These are phyloP conservation scores for Calliopsis andreniformis DNA, from an alignment of 1,140 invertebrate genomes.

Conservation along the genomic window DNA sequence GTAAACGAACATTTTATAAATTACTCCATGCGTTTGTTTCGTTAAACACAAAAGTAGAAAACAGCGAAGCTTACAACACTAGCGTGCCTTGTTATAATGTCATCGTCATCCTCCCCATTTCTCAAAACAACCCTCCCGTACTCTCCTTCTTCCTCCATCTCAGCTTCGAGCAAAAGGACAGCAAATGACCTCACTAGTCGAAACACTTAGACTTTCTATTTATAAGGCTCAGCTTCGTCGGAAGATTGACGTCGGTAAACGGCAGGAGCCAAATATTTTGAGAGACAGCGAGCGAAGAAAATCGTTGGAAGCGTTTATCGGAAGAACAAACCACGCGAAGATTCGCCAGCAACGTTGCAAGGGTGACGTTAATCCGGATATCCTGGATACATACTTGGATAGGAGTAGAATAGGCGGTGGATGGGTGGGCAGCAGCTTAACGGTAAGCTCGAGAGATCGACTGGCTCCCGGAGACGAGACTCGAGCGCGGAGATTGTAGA, in stretches of 20 bases:
- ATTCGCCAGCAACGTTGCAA: background rate
- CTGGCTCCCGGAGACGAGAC: slow-evolving; percentile 16
- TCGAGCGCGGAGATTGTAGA: slow-evolving; percentile 41
- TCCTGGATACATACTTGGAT: slow-evolving; percentile 30
- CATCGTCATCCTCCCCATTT: too few relatives aligned
- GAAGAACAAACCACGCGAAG: slow-evolving; percentile 34
- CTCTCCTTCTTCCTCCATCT: too few relatives aligned
- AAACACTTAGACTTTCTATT: background rate
- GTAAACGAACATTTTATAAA: too few relatives aligned
- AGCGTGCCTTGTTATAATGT: too few relatives aligned
- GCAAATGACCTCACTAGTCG: too few relatives aligned
- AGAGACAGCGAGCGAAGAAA: background rate
- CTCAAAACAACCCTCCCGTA: too few relatives aligned
- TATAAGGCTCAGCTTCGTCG: background rate
- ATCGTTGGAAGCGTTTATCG: slow-evolving; percentile 12
- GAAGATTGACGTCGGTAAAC: background rate
- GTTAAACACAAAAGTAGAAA: too few relatives aligned
- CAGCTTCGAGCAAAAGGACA: too few relatives aligned
- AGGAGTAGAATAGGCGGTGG: slow-evolving; percentile 11
- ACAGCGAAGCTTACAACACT: too few relatives aligned
- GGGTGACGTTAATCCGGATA: slow-evolving; percentile 48
- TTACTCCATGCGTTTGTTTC: too few relatives aligned
- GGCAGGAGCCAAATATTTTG: slow-evolving; percentile 10
- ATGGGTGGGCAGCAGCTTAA: slow-evolving; percentile 25
- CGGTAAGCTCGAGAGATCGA: slow-evolving; percentile 50